These are phyloP conservation scores for Chauna torquata DNA, from an alignment of 2,113 vertebrate species.

Conservation along the genomic window DNA sequence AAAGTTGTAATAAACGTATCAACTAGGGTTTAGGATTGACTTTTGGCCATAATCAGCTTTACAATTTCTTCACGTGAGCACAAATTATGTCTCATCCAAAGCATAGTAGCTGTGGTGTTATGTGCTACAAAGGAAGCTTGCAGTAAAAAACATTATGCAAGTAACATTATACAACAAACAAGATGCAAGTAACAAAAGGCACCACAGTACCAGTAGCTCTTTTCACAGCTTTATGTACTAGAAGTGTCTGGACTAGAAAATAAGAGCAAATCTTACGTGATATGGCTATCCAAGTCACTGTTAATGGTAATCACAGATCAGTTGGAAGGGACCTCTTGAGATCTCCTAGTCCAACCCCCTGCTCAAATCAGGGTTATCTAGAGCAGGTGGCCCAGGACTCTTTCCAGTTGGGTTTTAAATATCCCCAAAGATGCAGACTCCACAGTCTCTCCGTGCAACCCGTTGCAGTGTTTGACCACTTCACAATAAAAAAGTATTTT, in stretches of 20 bases:
- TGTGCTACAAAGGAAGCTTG: background rate
- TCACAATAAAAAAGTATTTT: background rate
- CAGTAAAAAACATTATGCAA: background rate
- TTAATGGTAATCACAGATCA: background rate
- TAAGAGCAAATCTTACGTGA: background rate
- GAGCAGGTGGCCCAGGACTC: background rate
- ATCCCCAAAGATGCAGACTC: background rate
- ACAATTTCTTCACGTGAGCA: conserved; percentile 1
- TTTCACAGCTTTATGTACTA: background rate
- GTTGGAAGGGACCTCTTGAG: background rate
- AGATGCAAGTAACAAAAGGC: background rate
- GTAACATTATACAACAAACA: too few relatives aligned
- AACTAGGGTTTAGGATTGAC: background rate
- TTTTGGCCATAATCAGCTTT: conserved; percentile 3
- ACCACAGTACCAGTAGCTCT: background rate
- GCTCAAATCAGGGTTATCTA: background rate
- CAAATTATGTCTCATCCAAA: background rate
- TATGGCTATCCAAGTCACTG: background rate
- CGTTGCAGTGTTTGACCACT: background rate
- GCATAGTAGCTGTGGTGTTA: background rate
- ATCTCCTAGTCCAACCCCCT: background rate
- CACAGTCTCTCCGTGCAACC: background rate
- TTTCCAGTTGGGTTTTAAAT: background rate
- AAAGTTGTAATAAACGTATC: background rate
- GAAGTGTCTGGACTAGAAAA: background rate